Percentiles rank a stretch among this genome's conserved stretches.
These are phyloP conservation scores for Lepidurus apus DNA, from an alignment of 1,140 invertebrate genomes.

Conservation along the genomic window DNA sequence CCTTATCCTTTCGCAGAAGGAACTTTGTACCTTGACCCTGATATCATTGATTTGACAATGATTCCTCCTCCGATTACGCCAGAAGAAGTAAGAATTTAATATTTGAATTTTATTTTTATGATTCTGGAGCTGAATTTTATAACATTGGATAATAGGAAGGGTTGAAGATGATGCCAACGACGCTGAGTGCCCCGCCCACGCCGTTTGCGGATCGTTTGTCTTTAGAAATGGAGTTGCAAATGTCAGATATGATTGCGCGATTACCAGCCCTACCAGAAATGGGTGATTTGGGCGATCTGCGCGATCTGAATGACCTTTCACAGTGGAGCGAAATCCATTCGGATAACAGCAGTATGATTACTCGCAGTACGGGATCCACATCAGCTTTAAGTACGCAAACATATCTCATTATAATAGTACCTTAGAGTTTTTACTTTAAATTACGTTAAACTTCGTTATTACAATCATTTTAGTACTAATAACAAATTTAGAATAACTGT, in stretches of 20 bases:
- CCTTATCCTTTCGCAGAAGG: constrained; percentile 50
- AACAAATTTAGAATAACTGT: no score
- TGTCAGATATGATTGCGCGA: neutral
- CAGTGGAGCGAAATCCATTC: constrained; percentile 31
- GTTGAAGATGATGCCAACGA: constrained; percentile 53
- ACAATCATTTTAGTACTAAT: no score
- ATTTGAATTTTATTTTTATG: no score
- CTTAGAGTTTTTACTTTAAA: neutral
- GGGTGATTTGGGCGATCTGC: constrained; percentile 32
- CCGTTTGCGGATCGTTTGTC: constrained; percentile 59
- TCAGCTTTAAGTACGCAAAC: neutral
- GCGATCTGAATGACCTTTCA: constrained; percentile 27
- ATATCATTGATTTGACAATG: constrained; percentile 84
- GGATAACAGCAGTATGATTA: neutral
- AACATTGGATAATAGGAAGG: constrained; percentile 46
- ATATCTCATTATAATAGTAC: neutral
- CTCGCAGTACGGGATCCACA: neutral
- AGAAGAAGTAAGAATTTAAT: constrained; percentile 52
- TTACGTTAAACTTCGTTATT: no score
- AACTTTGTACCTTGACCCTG: constrained; percentile 67
- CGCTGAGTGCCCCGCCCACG: constrained; percentile 61
- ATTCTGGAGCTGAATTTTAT: constrained; percentile 1
- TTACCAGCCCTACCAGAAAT: neutral
- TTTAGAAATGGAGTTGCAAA: constrained; percentile 42
- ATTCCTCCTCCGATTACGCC: constrained; percentile 77